Percentiles rank a stretch among this genome's conserved stretches.
Conservation (phyloP, 2,797 vertebrate species). For the Cyprinodon diabolis region DNA sequence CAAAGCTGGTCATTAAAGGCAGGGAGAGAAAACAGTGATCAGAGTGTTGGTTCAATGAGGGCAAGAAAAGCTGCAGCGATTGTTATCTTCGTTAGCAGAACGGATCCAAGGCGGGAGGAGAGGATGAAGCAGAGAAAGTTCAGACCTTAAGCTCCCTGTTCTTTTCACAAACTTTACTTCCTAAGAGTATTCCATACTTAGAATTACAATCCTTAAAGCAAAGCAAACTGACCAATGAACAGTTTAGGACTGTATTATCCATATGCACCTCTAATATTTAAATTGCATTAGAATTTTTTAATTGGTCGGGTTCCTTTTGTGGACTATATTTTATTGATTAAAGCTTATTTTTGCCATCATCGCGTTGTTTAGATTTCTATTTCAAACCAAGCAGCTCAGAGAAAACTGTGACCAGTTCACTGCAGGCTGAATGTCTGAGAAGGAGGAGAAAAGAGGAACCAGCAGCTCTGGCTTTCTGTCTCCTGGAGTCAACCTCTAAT, state of each 20-base stretch:
- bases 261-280: too few relatives aligned
- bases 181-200: too few relatives aligned
- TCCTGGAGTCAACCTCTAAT: neutral
- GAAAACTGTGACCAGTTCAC: neutral
- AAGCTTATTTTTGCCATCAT: too few relatives aligned
- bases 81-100: constrained; percentile 75
- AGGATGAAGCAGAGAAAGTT: constrained; percentile 46
- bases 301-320: too few relatives aligned
- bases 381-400: neutral
- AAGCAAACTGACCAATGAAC: too few relatives aligned
- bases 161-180: constrained; percentile 53
- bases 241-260: too few relatives aligned
- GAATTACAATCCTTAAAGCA: too few relatives aligned
- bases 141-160: constrained; percentile 59
- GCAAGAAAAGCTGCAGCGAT: constrained; percentile 62
- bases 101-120: constrained; percentile 56
- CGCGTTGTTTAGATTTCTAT: neutral
- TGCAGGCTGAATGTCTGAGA: too few relatives aligned
- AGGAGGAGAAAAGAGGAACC: neutral
- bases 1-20: constrained; percentile 72
- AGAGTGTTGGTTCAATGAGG: constrained; percentile 39
- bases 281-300: too few relatives aligned
- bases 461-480: neutral
- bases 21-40: constrained; percentile 46
- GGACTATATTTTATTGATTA: too few relatives aligned